Base-by-base conservation (phyloP, 1,140 invertebrate species). In the Camponotus floridanus region DNA sequence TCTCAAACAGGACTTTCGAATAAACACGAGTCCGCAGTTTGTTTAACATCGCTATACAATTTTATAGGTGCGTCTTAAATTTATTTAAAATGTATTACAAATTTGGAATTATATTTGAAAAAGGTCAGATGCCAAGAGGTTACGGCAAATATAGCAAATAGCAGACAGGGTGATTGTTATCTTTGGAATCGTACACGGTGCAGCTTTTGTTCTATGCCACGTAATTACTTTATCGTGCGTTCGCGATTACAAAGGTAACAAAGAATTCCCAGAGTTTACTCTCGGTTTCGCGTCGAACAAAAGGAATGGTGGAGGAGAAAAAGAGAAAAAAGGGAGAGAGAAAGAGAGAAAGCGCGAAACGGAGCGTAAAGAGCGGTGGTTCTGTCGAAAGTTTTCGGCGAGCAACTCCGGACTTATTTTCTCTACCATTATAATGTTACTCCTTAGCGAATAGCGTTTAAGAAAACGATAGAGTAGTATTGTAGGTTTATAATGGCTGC, bases 211-310 rank as follows among this genome's bases (percentile, higher is more conserved):
- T 83, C 79, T 61, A 73, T 36, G 55, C 39, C 26, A 68, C 55
- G 55, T 83, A 83, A 83, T 83, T 83, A 83, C 48, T 83, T 83
- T 73, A 83, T 83, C 79, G 79, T 83, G 39, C 68, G 79, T 83
- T 83, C 68, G 79, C 67, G 68, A 83, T 83, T 83, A 73, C 68
- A 83, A 83, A 83, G 79, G 68, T 83, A 80, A 83, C 79, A 73
- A 81, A 81, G 79, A 83, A 83, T 83, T 83, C 18, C 26, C 55
- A n/a, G 79, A 83, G 79, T 83, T 80, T 83, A 73, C 39, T 83
- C 79, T 73, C 39, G 67, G 79, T 83, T 83, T 83, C 55, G 57
- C 79, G 68, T 81, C 33, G 79, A 74, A 83, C 79, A 83, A 83
- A 83, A 83, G 79, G 45, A 83, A 62, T 26, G 68, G 15, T n/a